Base-by-base conservation (phyloP, 1,140 invertebrate species). In the Philopotamus ludificatus region DNA sequence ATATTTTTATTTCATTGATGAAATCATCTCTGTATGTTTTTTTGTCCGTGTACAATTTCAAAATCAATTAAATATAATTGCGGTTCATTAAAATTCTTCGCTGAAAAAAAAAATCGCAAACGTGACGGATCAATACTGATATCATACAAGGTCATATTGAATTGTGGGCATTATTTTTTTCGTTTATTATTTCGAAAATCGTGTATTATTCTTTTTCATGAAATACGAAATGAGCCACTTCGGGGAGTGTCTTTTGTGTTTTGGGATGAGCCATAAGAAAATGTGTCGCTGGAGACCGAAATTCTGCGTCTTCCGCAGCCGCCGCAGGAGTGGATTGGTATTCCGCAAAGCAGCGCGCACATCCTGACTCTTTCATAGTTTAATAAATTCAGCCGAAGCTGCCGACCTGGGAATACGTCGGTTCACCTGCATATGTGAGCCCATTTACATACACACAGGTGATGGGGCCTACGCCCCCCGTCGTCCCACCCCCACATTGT, bases 401-500 rank as follows among this genome's bases (percentile, higher is more conserved):
- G 7, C 55, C 7, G 28, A 18, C 23, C 2, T 18, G 57, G 57
- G 57, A 60, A 60, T 60, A 60, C 47, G 39, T 21, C 22, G 28
- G 57, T 10, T 25, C 25, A 42, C n/a, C 23, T 20, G 51, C 51
- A 3, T 25, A 28, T 21, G 51, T 49, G 16, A 21, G n/a, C 2
- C 57, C 18, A 44, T 47, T 47, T 60, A 23, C 44, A 49, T 47
- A 39, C 28, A 15, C 25, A 15, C 26, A 44, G 41, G 41, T 60
- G 22, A 15, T 26, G 23, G 21, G 20, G 20, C 45, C 23, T 26
- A 47, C 61, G 39, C 10, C 47, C 51, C 57, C 26, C 42, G 54
- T 49, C 63, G 23, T 39, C 10, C 47, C 51, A 49, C 26, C 42
- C 60, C 55, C 63, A 23, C 45, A 64, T 44, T 70, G 67, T 70